phyloP scores from a whole-genome alignment of 2,888 invertebrate species.

The Rotaria socialis region DNA sequence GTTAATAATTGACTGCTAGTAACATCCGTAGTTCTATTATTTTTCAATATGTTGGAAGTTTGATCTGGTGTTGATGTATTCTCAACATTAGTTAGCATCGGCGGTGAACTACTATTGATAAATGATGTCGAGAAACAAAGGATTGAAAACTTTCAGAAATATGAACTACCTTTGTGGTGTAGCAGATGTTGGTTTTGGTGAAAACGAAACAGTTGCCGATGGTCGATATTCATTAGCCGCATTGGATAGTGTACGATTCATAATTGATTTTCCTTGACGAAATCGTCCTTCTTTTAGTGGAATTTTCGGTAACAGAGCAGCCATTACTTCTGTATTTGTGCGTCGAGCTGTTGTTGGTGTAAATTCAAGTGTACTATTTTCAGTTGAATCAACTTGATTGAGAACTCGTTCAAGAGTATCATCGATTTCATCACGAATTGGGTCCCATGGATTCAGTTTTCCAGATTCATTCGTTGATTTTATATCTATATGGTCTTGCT shows the following conservation, averaged over 20 bases:
- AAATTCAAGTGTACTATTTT: background rate
- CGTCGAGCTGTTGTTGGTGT: conserved; percentile 14
- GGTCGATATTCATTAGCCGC: background rate
- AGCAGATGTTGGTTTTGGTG: background rate
- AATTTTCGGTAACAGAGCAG: background rate
- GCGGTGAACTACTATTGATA: background rate
- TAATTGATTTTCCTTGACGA: background rate
- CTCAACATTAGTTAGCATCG: background rate
- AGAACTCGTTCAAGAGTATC: background rate
- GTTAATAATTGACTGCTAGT: background rate
- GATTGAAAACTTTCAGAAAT: background rate
- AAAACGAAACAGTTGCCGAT: background rate
- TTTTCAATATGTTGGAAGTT: background rate
- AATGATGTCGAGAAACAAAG: background rate
- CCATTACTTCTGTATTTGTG: background rate
- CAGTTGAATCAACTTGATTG: background rate
- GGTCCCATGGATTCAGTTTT: background rate
- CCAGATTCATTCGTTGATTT: background rate
- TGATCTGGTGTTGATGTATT: background rate
- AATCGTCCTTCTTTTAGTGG: background rate
- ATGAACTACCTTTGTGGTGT: background rate
- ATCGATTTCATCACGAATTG: background rate
- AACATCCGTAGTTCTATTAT: background rate
- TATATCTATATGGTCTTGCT: background rate
- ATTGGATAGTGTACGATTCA: background rate